Evolutionary conservation across 1,140 invertebrate genomes (phyloP).

Genomic region (Drosophila nebulosa): DNA sequence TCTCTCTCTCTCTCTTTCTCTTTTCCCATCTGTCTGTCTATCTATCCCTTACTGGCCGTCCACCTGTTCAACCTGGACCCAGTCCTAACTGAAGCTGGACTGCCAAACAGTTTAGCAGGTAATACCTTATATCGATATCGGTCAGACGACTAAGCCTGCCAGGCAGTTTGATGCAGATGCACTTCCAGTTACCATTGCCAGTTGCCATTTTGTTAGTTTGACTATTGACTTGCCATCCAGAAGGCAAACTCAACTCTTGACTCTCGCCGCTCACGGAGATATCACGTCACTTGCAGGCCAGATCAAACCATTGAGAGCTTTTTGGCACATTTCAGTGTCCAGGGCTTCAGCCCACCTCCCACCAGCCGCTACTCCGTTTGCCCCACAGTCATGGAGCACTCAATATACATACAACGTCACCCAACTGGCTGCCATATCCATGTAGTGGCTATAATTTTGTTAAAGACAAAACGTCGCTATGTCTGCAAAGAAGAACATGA

Average conservation of each 20-base stretch:
- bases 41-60: background rate
- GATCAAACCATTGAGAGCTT: slow-evolving; percentile 40
- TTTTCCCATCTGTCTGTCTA: background rate
- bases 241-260: slow-evolving; percentile 22
- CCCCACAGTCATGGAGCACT: background rate
- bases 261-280: slow-evolving; percentile 42
- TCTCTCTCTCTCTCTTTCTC: background rate
- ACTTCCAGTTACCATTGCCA: background rate
- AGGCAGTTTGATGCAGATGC: slow-evolving; percentile 64
- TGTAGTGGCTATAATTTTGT: slow-evolving; percentile 72
- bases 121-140: slow-evolving; percentile 78
- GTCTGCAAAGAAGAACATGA: slow-evolving; percentile 75
- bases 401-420: background rate
- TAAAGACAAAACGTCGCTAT: slow-evolving; percentile 72
- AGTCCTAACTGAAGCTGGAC: slow-evolving; percentile 38
- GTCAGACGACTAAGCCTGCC: slow-evolving; percentile 41
- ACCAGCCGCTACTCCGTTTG: slow-evolving; percentile 20
- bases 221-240: slow-evolving; percentile 68
- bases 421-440: slow-evolving; percentile 27
- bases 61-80: slow-evolving; percentile 1
- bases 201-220: slow-evolving; percentile 50
- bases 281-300: slow-evolving; percentile 66
- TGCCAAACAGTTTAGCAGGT: slow-evolving; percentile 80
- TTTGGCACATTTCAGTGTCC: slow-evolving; percentile 67
- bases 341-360: slow-evolving; percentile 14